phyloP scores from a whole-genome alignment of 2,797 vertebrate genomes.

The Eulemur mongoz region DNA sequence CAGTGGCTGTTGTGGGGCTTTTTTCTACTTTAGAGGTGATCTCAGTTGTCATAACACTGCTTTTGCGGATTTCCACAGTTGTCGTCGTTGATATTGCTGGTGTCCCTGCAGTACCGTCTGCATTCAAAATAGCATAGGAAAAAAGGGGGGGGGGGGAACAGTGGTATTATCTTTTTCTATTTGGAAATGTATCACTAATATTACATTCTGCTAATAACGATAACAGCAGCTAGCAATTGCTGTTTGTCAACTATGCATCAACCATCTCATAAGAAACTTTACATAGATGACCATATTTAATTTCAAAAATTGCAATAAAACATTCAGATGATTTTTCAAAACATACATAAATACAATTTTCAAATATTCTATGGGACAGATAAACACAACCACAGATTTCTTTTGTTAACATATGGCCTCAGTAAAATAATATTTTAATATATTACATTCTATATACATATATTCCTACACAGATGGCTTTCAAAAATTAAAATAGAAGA shows the following conservation, averaged over 20 bases:
- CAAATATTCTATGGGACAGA: neutral
- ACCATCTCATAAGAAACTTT: neutral
- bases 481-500: neutral
- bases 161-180: neutral
- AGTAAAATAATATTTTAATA: neutral
- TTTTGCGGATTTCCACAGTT: slow-evolving; percentile 82
- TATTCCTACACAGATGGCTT: neutral
- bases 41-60: slow-evolving; percentile 85
- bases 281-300: neutral
- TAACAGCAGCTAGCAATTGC: neutral
- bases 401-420: neutral
- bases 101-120: slow-evolving; percentile 85
- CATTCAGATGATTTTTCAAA: neutral
- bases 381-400: neutral
- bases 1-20: slow-evolving; percentile 82
- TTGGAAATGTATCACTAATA: neutral
- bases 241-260: neutral
- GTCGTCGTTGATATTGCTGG: slow-evolving; percentile 85
- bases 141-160: neutral
- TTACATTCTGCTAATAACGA: neutral
- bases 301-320: neutral
- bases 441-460: neutral
- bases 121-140: slow-evolving; percentile 60
- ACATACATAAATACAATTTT: neutral
- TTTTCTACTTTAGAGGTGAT: slow-evolving; percentile 85